phyloP scores from a whole-genome alignment of 2,888 invertebrate species.

The Apodemia mormo region DNA sequence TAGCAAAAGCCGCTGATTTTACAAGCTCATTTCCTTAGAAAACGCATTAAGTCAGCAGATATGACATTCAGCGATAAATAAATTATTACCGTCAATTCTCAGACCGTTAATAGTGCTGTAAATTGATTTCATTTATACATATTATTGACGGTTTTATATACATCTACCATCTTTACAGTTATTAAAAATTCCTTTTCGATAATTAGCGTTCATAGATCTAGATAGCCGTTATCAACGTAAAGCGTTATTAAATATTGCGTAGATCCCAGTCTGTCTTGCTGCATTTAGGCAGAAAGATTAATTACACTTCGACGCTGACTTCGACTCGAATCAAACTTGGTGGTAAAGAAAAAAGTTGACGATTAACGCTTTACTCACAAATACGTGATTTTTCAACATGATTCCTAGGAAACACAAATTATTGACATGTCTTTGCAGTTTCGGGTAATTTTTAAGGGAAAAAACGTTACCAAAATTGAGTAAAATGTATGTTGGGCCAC shows the following conservation, averaged over 20 bases:
- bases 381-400: too few species aligned
- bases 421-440: too few species aligned
- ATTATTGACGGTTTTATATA: constrained; percentile 17
- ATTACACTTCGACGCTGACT: not conserved
- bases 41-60: constrained; percentile 14
- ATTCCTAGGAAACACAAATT: too few species aligned
- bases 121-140: constrained; percentile 8
- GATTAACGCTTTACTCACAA: too few species aligned
- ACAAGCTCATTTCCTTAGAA: constrained; percentile 17
- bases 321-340: not conserved
- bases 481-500: too few species aligned
- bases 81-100: constrained; percentile 16
- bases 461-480: too few species aligned
- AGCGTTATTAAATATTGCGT: not conserved
- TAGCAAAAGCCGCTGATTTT: constrained; percentile 12
- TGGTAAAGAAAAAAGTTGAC: not conserved
- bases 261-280: not conserved
- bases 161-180: constrained; percentile 4
- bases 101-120: constrained; percentile 18
- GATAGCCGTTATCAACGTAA: not conserved
- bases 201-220: constrained; percentile 2
- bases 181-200: constrained; percentile 1
- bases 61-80: constrained; percentile 17
- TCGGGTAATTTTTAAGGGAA: too few species aligned
- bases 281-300: not conserved